These are phyloP conservation scores for Glossophaga mutica DNA, from an alignment of 2,797 vertebrate species.

Conservation along the genomic window DNA sequence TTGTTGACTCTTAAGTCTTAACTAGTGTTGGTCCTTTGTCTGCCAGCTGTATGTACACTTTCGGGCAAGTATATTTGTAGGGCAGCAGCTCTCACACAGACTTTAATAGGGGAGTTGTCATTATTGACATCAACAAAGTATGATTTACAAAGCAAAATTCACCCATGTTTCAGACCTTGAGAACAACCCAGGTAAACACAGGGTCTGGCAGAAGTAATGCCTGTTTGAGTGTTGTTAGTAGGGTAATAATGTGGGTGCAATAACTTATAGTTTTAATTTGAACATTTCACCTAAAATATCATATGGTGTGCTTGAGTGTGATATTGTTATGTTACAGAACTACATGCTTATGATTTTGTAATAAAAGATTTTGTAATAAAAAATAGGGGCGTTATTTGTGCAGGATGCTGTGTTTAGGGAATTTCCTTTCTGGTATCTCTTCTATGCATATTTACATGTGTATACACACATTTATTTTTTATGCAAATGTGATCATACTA, in stretches of 20 bases:
- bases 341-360: too few species aligned
- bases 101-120: background rate
- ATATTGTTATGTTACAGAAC: too few species aligned
- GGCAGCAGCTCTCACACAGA: background rate
- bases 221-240: too few species aligned
- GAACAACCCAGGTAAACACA: background rate
- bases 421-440: background rate
- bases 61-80: background rate
- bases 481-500: background rate
- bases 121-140: background rate
- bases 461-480: background rate
- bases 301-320: too few species aligned
- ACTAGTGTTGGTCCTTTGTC: background rate
- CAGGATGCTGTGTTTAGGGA: background rate
- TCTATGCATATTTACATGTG: background rate
- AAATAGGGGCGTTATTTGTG: too few species aligned
- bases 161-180: background rate
- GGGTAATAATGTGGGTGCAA: too few species aligned
- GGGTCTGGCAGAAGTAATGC: too few species aligned
- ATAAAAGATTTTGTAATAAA: too few species aligned
- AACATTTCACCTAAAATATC: too few species aligned
- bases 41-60: background rate
- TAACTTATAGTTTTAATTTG: too few species aligned
- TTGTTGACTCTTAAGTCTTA: background rate
- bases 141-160: background rate